Conservation (phyloP, 1,140 invertebrate species). For the Scaptomyza montana region DNA sequence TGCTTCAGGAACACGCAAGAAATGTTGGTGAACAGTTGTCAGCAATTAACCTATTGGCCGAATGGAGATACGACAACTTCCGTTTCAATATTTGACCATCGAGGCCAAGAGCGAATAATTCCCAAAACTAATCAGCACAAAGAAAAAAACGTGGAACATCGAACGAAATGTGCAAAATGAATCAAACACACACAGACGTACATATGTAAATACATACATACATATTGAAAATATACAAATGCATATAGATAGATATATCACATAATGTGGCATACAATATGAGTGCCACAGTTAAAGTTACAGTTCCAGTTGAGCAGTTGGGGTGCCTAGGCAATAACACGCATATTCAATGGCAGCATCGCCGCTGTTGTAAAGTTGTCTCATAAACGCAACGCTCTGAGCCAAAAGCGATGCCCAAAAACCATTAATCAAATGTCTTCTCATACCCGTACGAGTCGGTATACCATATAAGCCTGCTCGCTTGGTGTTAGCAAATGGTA, state of each 20-base stretch:
- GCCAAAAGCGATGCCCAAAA: slow-evolving; percentile 44
- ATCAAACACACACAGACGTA: slow-evolving; percentile 32
- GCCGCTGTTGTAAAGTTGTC: slow-evolving; percentile 66
- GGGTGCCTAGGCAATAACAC: slow-evolving; percentile 52
- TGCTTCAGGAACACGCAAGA: not conserved
- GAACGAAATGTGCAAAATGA: slow-evolving; percentile 26
- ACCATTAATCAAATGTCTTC: slow-evolving; percentile 74
- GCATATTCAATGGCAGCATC: slow-evolving; percentile 60
- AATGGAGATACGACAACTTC: slow-evolving; percentile 24
- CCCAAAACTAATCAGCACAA: slow-evolving; percentile 74
- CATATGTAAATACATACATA: not conserved
- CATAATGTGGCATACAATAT: slow-evolving; percentile 22
- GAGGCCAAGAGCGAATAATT: slow-evolving; percentile 57
- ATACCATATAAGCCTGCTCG: not conserved
- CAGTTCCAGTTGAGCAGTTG: slow-evolving; percentile 10
- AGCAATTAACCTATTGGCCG: slow-evolving; percentile 64
- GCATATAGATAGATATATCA: slow-evolving; percentile 35
- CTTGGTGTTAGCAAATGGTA: not conserved
- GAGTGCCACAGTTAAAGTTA: slow-evolving; percentile 7
- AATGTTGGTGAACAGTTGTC: slow-evolving; percentile 25
- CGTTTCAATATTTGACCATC: slow-evolving; percentile 61
- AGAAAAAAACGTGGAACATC: slow-evolving; percentile 43
- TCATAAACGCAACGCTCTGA: slow-evolving; percentile 49
- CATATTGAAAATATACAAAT: not conserved
- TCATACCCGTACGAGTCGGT: slow-evolving; percentile 8